Percentiles rank a stretch among this genome's conserved stretches.
Conservation (phyloP, 1,140 invertebrate genomes). For the Ceratitis capitata region DNA sequence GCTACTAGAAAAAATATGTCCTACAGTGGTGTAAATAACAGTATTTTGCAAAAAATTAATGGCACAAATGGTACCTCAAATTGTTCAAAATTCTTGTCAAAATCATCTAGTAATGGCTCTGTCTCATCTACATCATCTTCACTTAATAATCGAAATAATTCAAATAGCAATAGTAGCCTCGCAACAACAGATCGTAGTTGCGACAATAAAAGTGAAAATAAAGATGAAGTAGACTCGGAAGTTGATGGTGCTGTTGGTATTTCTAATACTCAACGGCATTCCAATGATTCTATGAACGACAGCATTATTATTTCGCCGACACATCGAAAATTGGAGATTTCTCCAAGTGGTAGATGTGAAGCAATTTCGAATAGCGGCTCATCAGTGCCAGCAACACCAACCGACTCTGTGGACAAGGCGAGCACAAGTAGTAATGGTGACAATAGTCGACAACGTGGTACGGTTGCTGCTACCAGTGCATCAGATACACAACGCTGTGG, state of each 20-base stretch:
- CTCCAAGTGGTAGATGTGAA: constrained; percentile 45
- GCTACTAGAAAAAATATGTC: not conserved
- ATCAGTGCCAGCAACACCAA: constrained; percentile 25
- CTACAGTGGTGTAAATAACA: constrained; percentile 28
- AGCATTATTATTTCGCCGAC: constrained; percentile 49
- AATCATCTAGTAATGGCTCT: constrained; percentile 24
- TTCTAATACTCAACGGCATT: not conserved
- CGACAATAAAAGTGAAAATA: constrained; percentile 21
- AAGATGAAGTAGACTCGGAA: not conserved
- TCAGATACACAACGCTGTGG: constrained; percentile 40
- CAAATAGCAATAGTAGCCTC: not conserved
- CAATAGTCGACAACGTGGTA: not conserved
- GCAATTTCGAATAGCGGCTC: constrained; percentile 40
- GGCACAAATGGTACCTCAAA: not conserved
- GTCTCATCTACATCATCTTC: constrained; percentile 14
- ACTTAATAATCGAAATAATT: constrained; percentile 5
- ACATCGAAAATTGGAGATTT: constrained; percentile 49
- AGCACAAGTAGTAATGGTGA: not conserved
- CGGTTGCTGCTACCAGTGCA: not conserved
- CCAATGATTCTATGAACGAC: constrained; percentile 44
- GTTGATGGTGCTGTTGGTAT: not conserved
- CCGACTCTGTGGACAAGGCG: not conserved
- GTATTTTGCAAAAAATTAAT: constrained; percentile 43
- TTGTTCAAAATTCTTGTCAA: constrained; percentile 42
- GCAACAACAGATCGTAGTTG: constrained; percentile 20